phyloP scores from a whole-genome alignment of 2,113 vertebrate species.

The Trogon surrucura region DNA sequence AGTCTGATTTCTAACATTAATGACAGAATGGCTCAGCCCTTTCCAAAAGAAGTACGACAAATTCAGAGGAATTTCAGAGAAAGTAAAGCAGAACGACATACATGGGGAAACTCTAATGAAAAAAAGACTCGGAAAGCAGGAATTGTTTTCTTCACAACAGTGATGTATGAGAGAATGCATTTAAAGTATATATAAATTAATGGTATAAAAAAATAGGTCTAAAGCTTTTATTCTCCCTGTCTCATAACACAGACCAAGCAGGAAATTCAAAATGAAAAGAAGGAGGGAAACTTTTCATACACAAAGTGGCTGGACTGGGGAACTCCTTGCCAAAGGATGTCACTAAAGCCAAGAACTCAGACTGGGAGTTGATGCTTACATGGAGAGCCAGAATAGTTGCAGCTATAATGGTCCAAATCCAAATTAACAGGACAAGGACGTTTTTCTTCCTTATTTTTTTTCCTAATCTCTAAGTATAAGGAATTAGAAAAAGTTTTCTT shows the following conservation, averaged over 20 bases:
- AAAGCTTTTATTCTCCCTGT: not conserved
- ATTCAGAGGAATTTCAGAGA: not conserved
- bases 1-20: not conserved
- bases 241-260: not conserved
- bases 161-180: not conserved
- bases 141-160: not conserved
- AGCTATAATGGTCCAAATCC: not conserved
- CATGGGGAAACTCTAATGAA: not conserved
- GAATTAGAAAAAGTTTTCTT: not conserved
- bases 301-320: not conserved
- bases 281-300: not conserved
- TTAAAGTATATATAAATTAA: not conserved
- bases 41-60: not conserved
- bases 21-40: not conserved
- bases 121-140: not conserved
- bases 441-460: not conserved
- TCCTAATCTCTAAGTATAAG: not conserved
- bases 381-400: not conserved
- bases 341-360: not conserved
- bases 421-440: not conserved
- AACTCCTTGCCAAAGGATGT: not conserved
- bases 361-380: not conserved
- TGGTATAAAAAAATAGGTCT: not conserved
- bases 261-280: not conserved
- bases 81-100: not conserved